Evolutionary conservation across 2,797 vertebrate genomes (phyloP).

Genomic region (Thripadectes ignobilis): DNA sequence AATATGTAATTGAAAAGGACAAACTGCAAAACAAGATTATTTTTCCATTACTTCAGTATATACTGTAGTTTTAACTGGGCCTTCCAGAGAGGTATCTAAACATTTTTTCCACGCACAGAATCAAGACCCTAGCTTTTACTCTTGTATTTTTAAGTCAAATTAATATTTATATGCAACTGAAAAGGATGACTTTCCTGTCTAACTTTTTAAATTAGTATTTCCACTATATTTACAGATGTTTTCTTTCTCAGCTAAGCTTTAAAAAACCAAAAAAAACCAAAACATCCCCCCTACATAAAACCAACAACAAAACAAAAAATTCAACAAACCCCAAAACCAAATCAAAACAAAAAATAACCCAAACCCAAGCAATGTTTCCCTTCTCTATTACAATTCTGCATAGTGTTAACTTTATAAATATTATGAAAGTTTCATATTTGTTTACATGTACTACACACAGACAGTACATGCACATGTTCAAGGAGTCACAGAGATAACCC

Average conservation of each 20-base stretch:
- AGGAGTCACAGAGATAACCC: not conserved
- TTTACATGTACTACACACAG: not conserved
- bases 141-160: not conserved
- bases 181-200: not conserved
- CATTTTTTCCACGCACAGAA: not conserved
- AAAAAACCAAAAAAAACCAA: not conserved
- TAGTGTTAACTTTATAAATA: not conserved
- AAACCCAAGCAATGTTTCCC: not conserved
- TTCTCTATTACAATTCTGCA: not conserved
- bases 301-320: not conserved
- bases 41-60: not conserved
- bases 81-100: not conserved
- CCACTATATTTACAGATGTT: not conserved
- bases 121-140: not conserved
- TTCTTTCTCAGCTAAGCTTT: not conserved
- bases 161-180: not conserved
- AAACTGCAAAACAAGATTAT: not conserved
- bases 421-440: not conserved
- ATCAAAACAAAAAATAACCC: not conserved
- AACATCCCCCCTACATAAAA: not conserved
- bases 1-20: not conserved
- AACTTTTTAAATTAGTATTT: not conserved
- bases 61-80: not conserved
- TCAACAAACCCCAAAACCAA: not conserved
- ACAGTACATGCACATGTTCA: rapidly evolving